Evolutionary conservation across 1,140 invertebrate genomes (phyloP).

Genomic region (Hyphantria cunea): DNA sequence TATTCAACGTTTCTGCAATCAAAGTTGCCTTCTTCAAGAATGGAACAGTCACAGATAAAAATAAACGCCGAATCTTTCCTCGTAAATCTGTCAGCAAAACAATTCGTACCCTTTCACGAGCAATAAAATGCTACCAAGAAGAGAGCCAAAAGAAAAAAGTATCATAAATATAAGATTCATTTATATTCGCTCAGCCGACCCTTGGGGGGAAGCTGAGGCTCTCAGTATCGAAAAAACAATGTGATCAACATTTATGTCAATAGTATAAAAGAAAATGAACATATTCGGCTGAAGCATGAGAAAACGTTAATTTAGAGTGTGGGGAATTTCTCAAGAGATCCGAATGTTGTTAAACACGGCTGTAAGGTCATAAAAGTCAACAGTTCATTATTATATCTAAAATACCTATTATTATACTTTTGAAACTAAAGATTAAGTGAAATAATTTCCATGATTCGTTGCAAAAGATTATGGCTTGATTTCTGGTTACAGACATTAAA

Average conservation of each 20-base stretch:
- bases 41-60: conserved; percentile 65
- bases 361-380: no score
- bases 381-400: no score
- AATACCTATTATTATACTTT: no score
- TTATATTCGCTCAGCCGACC: conserved; percentile 76
- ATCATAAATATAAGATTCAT: conserved; percentile 81
- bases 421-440: no score
- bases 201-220: conserved; percentile 60
- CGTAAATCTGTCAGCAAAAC: conserved; percentile 80
- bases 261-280: conserved; percentile 27
- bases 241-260: conserved; percentile 39
- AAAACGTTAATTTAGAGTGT: conserved; percentile 11
- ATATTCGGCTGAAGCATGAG: conserved; percentile 14
- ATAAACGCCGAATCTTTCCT: conserved; percentile 77
- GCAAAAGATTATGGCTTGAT: no score
- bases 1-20: conserved; percentile 39
- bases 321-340: not conserved
- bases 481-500: no score
- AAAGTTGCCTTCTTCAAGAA: conserved; percentile 44
- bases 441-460: no score
- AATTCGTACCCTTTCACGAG: conserved; percentile 79
- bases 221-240: conserved; percentile 50
- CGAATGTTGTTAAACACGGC: no score
- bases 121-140: conserved; percentile 77
- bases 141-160: conserved; percentile 70